A percentile compares a stretch with the other conserved stretches of the same genome.
Conservation (phyloP, 92 coral and sea anemone genomes). For the Isaurus tuberculatus region DNA sequence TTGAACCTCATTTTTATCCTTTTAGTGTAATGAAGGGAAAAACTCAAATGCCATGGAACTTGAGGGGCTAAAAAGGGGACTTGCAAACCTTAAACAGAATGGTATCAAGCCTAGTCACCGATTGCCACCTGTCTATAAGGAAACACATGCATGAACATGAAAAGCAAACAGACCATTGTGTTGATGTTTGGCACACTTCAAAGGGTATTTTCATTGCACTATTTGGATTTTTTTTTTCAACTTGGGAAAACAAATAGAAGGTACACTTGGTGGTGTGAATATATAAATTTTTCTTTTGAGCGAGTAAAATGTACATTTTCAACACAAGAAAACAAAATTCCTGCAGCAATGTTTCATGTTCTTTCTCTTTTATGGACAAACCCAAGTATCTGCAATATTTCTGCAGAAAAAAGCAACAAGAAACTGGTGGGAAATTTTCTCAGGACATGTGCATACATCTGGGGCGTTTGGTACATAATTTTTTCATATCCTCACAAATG, state of each 20-base stretch:
- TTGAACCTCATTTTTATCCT: background rate
- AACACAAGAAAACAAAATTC: background rate
- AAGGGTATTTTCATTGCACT: conserved; percentile 4
- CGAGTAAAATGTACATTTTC: background rate
- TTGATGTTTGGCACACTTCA: conserved; percentile 30
- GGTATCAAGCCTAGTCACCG: background rate
- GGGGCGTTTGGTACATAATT: too few species aligned
- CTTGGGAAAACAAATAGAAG: background rate
- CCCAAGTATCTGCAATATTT: too few species aligned
- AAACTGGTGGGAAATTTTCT: too few species aligned
- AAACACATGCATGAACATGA: conserved; percentile 3
- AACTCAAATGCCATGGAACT: conserved; percentile 11
- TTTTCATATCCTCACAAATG: too few species aligned
- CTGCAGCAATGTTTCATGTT: background rate
- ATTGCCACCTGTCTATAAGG: background rate
- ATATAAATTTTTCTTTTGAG: background rate
- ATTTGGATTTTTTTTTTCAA: background rate
- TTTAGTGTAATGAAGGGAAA: conserved; percentile 3
- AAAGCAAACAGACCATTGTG: conserved; percentile 9
- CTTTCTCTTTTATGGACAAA: too few species aligned
- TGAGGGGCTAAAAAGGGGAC: conserved; percentile 9
- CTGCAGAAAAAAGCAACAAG: too few species aligned
- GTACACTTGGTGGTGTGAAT: too few species aligned
- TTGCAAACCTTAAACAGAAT: background rate
- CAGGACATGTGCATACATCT: too few species aligned